Base-by-base conservation (phyloP, 2,797 vertebrate genomes). In the Apogon hyalosoma region DNA sequence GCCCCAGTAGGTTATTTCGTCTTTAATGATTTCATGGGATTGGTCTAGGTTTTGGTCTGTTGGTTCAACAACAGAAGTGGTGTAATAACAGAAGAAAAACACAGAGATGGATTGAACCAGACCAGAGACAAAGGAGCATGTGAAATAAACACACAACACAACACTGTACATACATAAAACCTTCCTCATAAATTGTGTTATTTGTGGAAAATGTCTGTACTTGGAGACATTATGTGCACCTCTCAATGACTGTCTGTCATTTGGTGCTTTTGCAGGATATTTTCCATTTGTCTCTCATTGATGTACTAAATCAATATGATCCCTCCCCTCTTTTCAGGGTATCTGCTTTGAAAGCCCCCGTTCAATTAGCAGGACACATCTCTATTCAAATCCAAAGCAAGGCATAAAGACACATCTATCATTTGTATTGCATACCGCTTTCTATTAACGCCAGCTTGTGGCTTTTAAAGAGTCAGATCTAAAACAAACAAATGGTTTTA, bases 301-400 rank as follows among this genome's bases (percentile, higher is more conserved):
- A 81, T 75, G 71, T 71, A 59, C 68, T 73, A 82, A 80, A 81
- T 86, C 74, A 87, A 72, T 79, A 69, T 66, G 69, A 54, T 63
- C 55, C 56, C 48, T 50, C 43, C 57, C 15, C 45, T 64, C 54
- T 64, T 79, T 61, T 73, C 41, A 60, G 73, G 77, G 73, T 77
- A 79, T 79, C 81, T 79, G 73, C 69, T 84, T 84, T 90, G 85
- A 91, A 89, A 87, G 79, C 76, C 54, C 83, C 77, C 80, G 73
- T 73, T 82, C 86, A 90, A 88, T 90, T 90, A 91, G 79, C 69
- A 64, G 71, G 69, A 57, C 77, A 72, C 16, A 43, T 70, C 82
- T 76, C 82, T 62, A 86, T 87, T 85, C 75, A 90, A 82, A 86
- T 63, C 69, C 78, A 80, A 84, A 75, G 48, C 68, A 67, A 55